These are phyloP conservation scores for Acrocyrtus sp. DNA, from an alignment of 2,888 invertebrate genomes.

Conservation along the genomic window DNA sequence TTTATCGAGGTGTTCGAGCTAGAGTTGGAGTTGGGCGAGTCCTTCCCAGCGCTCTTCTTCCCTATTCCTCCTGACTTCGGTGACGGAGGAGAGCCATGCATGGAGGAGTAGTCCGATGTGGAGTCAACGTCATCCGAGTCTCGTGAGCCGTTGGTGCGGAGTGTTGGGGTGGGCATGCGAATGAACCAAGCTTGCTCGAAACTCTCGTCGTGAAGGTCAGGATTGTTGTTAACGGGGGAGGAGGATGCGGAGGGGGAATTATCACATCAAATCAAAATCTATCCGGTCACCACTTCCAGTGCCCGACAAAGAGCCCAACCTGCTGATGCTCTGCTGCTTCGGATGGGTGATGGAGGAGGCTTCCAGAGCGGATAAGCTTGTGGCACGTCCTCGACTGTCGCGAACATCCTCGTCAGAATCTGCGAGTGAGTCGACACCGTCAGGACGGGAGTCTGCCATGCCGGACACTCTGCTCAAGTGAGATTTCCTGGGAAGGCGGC, in stretches of 20 bases:
- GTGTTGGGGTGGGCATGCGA: constrained; percentile 43
- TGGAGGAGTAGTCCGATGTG: constrained; percentile 61
- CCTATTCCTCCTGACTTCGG: constrained; percentile 47
- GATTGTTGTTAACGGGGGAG: constrained; percentile 36
- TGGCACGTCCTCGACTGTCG: constrained; percentile 54
- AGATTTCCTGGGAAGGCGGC: constrained; percentile 57
- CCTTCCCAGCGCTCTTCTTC: constrained; percentile 34
- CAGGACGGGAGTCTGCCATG: constrained; percentile 36
- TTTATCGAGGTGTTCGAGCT: constrained; percentile 33
- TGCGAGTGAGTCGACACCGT: constrained; percentile 41
- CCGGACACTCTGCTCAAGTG: constrained; percentile 16
- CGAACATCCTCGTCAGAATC: constrained; percentile 52
- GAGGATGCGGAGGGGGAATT: constrained; percentile 30
- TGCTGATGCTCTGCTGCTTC: constrained; percentile 26
- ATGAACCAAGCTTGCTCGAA: constrained; percentile 62
- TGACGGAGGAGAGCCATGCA: constrained; percentile 60
- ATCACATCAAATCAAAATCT: constrained; percentile 46
- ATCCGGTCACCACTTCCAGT: constrained; percentile 40
- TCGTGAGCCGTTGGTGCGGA: constrained; percentile 22
- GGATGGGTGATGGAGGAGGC: constrained; percentile 55
- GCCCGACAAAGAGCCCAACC: constrained; percentile 56
- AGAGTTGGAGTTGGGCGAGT: constrained; percentile 33
- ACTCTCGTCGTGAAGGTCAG: constrained; percentile 42
- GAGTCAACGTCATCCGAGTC: constrained; percentile 54
- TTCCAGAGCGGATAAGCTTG: constrained; percentile 58